Evolutionary conservation across 2,888 invertebrate species (phyloP).

Genomic region (Andrena haemorrhoa): DNA sequence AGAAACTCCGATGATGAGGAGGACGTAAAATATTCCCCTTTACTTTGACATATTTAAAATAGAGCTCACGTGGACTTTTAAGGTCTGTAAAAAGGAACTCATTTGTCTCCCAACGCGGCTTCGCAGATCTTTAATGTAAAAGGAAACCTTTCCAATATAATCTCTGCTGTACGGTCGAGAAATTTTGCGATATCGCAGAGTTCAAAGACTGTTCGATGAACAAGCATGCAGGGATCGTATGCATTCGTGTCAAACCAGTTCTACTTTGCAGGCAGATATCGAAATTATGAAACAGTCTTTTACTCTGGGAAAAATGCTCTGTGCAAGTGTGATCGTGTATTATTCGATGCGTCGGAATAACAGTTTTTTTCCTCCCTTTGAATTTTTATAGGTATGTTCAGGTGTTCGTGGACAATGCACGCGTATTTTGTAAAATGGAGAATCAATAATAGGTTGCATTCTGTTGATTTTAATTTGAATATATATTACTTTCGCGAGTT

Average conservation of each 20-base stretch:
- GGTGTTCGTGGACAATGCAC: neutral
- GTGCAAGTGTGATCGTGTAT: neutral
- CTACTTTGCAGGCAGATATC: neutral
- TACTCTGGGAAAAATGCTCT: neutral
- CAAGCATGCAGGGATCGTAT: slow-evolving; percentile 4
- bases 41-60: too few relatives aligned
- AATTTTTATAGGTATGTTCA: neutral
- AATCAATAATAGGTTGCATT: neutral
- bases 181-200: neutral
- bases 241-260: slow-evolving; percentile 20
- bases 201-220: slow-evolving; percentile 8
- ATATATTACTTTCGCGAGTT: too few relatives aligned
- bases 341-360: neutral
- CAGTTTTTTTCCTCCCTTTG: neutral
- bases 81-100: too few relatives aligned
- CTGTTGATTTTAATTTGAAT: neutral
- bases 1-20: too few relatives aligned
- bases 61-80: too few relatives aligned
- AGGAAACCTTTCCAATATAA: too few relatives aligned
- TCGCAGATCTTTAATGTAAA: too few relatives aligned
- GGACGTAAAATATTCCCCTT: too few relatives aligned
- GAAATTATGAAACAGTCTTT: slow-evolving; percentile 19
- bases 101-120: too few relatives aligned
- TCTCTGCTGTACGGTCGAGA: too few relatives aligned
- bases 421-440: neutral